Base-by-base conservation (phyloP, 2,113 vertebrate species). In the Typhlomys cinereus region DNA sequence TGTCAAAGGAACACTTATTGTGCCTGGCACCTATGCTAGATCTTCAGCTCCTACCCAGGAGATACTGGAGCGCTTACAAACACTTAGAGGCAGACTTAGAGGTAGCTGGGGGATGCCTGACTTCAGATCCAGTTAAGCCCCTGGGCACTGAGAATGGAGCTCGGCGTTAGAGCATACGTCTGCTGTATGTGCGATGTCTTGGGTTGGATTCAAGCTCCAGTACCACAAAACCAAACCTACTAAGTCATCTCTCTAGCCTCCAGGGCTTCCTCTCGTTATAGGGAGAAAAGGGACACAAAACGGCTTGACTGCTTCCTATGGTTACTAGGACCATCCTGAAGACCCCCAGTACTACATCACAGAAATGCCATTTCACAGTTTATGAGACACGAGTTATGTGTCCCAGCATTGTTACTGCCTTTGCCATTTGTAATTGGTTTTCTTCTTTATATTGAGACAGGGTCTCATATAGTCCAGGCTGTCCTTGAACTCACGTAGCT, bases 371-470 rank as follows among this genome's bases (percentile, higher is more conserved):
- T 34, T 34, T 66, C 83, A 48, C 20, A 7, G 73, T 88, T 86
- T 76, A 86, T 13, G 71, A 80, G 93, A 86, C 80, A 10, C 18
- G 31, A 84, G 66, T 80, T 76, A 41, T 75, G 39, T 64, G 78
- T 59, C 41, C 7, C 39, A 64, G 54, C 48, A 79, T 18, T 57
- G 57, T 54, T 66, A 71, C 9, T 17, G 18, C 50, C 41, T n/a
- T 62, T 76, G 69, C 17, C 34, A 36, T 48, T 64, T 85, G 39
- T 57, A 21, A 87, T 17, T 61, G n/a, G 71, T 36, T 83, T 92
- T 57, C 34, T 50, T 66, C 14, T 64, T 8, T 21, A 31, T 79
- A 64, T 46, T 14, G 41, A 82, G 41, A 48, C 41, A 64, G 44
- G 31, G 41, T 66, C 11, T 82, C 62, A 48, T 31, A 44, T 48